These are phyloP conservation scores for Lepidonotus clava DNA, from an alignment of 2,888 invertebrate species.

Conservation along the genomic window DNA sequence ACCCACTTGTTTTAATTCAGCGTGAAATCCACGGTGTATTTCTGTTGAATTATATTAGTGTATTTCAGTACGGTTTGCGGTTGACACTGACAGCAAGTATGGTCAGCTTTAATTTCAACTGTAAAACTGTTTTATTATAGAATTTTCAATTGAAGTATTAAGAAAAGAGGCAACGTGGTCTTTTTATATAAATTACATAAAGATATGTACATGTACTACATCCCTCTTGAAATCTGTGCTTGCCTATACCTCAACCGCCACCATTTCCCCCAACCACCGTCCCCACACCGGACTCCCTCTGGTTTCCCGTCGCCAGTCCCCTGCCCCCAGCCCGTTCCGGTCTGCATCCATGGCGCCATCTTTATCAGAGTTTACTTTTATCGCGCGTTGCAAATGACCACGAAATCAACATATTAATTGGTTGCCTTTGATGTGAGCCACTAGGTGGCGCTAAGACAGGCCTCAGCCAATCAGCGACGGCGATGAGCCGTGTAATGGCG, in stretches of 20 bases:
- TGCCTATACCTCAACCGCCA: not conserved
- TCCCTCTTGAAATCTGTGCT: no score
- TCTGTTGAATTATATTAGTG: no score
- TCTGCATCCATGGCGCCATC: constrained; percentile 42
- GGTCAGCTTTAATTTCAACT: no score
- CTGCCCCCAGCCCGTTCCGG: constrained; percentile 46
- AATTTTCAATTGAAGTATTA: no score
- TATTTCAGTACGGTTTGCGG: no score
- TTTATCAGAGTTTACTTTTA: constrained; percentile 51
- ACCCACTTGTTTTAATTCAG: no score
- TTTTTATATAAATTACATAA: no score
- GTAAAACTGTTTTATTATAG: no score
- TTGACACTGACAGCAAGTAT: no score
- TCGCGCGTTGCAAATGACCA: constrained; percentile 54
- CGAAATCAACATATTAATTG: constrained; percentile 52
- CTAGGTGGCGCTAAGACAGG: not conserved
- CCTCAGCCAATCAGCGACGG: constrained; percentile 34
- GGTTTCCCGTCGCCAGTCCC: not conserved
- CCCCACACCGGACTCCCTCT: not conserved
- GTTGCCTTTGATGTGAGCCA: not conserved
- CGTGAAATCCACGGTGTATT: no score
- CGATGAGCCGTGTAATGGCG: constrained; percentile 45
- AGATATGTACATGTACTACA: no score
- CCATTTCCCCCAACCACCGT: not conserved
- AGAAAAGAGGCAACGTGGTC: no score